phyloP scores from a whole-genome alignment of 1,140 invertebrate species.

The Danaus plexippus region DNA sequence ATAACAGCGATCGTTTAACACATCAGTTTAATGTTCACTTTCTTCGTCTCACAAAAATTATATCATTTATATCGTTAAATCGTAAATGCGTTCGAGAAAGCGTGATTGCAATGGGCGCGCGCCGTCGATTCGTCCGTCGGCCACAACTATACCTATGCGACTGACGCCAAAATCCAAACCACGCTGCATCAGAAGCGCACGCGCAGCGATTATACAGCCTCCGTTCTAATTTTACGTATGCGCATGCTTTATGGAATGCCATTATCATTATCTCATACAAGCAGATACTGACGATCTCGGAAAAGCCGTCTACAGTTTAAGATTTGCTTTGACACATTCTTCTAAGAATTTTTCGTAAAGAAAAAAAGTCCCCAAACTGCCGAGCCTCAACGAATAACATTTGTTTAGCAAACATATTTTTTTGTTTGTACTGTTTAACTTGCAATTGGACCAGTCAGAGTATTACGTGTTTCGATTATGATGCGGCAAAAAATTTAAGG shows the following conservation, averaged over 20 bases:
- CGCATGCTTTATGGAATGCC: conserved; percentile 37
- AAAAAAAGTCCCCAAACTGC: too few species aligned
- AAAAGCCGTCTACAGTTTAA: conserved; percentile 1
- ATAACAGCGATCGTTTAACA: conserved; percentile 21
- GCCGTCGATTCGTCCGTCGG: conserved; percentile 31
- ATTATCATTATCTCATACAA: conserved; percentile 32
- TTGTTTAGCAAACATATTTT: too few species aligned
- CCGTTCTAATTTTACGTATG: conserved; percentile 42
- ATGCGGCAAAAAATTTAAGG: not conserved
- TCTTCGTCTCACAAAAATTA: conserved; percentile 31
- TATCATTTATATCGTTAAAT: conserved; percentile 29
- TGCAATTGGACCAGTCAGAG: not conserved
- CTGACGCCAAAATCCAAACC: conserved; percentile 37
- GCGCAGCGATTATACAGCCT: conserved; percentile 48
- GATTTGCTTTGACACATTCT: too few species aligned
- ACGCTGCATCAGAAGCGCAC: conserved; percentile 40
- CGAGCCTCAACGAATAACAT: too few species aligned
- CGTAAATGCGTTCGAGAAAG: conserved; percentile 58
- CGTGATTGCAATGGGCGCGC: conserved; percentile 28
- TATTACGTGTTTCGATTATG: conserved; percentile 2
- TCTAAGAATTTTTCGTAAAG: too few species aligned
- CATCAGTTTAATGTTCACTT: conserved; percentile 35
- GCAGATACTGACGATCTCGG: not conserved
- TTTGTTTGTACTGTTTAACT: too few species aligned
- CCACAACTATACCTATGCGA: conserved; percentile 54